A percentile compares a stretch with the other conserved stretches of the same genome.
Evolutionary conservation across 2,113 vertebrate species (phyloP).

Genomic region (Zosterops lateralis): DNA sequence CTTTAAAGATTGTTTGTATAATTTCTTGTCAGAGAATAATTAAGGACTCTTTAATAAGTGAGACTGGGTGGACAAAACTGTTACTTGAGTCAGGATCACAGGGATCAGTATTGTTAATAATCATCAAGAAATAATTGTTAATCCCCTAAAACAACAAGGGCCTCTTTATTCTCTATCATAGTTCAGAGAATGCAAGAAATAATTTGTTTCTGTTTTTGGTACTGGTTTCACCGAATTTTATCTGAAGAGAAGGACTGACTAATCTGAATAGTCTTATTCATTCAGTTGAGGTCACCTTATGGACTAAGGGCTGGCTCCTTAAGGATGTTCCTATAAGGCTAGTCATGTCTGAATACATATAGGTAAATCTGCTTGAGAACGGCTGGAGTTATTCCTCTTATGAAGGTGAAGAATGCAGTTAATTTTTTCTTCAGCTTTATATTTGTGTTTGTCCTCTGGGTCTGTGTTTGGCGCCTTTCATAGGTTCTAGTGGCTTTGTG

Average conservation of each 20-base stretch:
- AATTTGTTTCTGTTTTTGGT: neutral
- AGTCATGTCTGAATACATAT: neutral
- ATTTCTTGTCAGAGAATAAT: neutral
- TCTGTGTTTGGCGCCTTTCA: neutral
- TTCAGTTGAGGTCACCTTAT: constrained; percentile 44
- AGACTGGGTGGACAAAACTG: neutral
- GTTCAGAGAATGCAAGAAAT: neutral
- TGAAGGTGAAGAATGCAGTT: neutral
- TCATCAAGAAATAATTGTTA: neutral
- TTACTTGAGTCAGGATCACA: neutral
- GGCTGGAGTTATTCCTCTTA: neutral
- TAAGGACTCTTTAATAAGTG: neutral
- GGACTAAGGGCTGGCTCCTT: constrained; percentile 2
- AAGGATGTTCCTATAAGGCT: constrained; percentile 23
- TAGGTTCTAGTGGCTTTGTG: neutral
- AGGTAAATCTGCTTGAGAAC: neutral
- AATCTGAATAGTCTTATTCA: neutral
- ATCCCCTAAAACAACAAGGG: neutral
- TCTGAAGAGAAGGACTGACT: constrained; percentile 10
- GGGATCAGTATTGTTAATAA: neutral
- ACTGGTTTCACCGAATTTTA: neutral
- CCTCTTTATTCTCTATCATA: neutral
- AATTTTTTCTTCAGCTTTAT: neutral
- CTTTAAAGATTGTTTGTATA: neutral
- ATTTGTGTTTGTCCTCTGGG: neutral